Conservation (phyloP, 2,797 vertebrate genomes). For the Dendrocincla tyrannina region DNA sequence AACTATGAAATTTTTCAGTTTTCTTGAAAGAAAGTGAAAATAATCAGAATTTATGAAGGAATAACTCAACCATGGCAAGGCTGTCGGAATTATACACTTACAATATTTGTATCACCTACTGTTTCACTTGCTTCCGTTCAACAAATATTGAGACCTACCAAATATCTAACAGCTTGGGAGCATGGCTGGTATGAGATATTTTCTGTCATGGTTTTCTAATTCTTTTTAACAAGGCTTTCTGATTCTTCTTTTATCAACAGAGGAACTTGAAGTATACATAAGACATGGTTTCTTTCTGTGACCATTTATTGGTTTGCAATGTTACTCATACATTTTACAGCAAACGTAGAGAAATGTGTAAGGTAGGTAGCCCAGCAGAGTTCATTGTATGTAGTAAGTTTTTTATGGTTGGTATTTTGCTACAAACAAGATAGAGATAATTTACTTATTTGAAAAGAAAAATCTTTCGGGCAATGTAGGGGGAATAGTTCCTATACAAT, state of each 20-base stretch:
- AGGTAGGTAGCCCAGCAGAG: background rate
- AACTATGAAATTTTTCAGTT: background rate
- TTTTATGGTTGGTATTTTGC: conserved; percentile 6
- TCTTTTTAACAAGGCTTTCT: background rate
- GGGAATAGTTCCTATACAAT: background rate
- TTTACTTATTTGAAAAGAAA: conserved; percentile 45
- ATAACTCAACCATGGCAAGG: background rate
- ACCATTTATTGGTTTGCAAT: background rate
- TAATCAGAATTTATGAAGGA: background rate
- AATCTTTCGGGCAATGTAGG: background rate
- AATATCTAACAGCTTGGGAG: background rate
- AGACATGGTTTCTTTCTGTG: background rate
- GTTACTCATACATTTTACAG: background rate
- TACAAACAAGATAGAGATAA: conserved; percentile 3
- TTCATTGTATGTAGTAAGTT: background rate
- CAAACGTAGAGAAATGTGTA: conserved; percentile 1
- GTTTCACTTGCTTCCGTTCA: background rate
- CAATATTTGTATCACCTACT: background rate
- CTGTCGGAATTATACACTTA: background rate
- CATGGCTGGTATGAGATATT: background rate
- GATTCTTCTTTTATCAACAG: background rate
- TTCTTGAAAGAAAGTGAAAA: background rate
- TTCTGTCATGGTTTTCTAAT: background rate
- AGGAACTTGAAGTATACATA: background rate
- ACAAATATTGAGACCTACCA: background rate